These are phyloP conservation scores for Allophyes oxyacanthae DNA, from an alignment of 2,888 invertebrate species.

Conservation along the genomic window DNA sequence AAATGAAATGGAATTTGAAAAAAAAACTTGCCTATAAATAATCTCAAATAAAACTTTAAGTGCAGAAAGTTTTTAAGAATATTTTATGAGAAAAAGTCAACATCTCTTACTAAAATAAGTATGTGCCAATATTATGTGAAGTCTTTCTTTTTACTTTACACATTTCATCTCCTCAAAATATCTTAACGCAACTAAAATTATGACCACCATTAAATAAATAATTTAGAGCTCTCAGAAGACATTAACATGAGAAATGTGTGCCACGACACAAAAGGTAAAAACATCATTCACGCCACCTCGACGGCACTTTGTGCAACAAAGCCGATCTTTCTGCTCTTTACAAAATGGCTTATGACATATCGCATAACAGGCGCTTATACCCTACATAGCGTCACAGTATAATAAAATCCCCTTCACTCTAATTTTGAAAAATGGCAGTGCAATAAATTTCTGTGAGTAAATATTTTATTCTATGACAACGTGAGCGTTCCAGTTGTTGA, in stretches of 20 bases:
- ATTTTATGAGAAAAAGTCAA: slow-evolving; percentile 1
- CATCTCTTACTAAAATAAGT: slow-evolving; percentile 10
- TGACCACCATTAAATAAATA: slow-evolving; percentile 63
- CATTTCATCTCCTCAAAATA: slow-evolving; percentile 48
- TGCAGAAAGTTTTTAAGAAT: slow-evolving; percentile 1
- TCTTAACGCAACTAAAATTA: slow-evolving; percentile 56
- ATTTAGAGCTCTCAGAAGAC: slow-evolving; percentile 66
- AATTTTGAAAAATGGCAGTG: slow-evolving; percentile 25
- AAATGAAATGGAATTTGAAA: too few species aligned
- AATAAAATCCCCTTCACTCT: slow-evolving; percentile 4
- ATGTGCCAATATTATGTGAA: slow-evolving; percentile 9
- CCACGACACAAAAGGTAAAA: slow-evolving; percentile 62
- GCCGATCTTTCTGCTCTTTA: slow-evolving; percentile 64
- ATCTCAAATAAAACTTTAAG: too few species aligned
- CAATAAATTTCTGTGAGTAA: slow-evolving; percentile 1
- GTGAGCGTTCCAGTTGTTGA: slow-evolving; percentile 48
- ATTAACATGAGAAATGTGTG: slow-evolving; percentile 65
- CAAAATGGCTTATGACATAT: slow-evolving; percentile 63
- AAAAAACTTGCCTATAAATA: too few species aligned
- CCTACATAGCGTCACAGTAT: slow-evolving; percentile 53
- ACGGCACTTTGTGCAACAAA: slow-evolving; percentile 70
- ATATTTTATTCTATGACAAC: slow-evolving; percentile 50
- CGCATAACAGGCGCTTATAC: slow-evolving; percentile 54
- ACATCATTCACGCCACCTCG: slow-evolving; percentile 70
- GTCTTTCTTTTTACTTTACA: slow-evolving; percentile 30